A percentile compares a stretch with the other conserved stretches of the same genome.
phyloP scores from a whole-genome alignment of 2,888 invertebrate species.

The Meiosimyza platycephala region DNA sequence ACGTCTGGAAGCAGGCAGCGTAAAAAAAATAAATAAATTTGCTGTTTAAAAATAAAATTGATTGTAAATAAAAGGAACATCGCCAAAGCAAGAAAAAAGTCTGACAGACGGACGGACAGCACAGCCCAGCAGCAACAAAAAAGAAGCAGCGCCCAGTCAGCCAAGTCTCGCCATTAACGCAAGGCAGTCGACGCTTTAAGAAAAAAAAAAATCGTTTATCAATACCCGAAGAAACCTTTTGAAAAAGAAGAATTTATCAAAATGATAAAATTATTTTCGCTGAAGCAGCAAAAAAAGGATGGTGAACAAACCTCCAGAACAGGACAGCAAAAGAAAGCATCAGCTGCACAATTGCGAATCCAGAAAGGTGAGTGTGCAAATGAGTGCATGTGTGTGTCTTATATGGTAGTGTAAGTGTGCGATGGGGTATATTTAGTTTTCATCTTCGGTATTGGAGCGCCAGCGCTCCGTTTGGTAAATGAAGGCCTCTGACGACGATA shows the following conservation, averaged over 20 bases:
- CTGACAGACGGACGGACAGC: constrained; percentile 21
- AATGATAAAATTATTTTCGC: constrained; percentile 98
- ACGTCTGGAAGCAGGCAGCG: neutral
- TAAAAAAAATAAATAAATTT: constrained; percentile 7
- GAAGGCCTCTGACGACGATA: too few species aligned
- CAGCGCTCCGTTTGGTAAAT: neutral
- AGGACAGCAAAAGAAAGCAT: constrained; percentile 89
- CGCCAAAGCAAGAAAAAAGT: constrained; percentile 13
- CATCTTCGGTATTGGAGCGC: constrained; percentile 5
- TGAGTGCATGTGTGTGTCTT: neutral
- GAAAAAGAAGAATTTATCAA: constrained; percentile 45
- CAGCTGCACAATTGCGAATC: constrained; percentile 96
- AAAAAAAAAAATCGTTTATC: constrained; percentile 15
- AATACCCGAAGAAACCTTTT: constrained; percentile 25
- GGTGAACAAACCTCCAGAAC: constrained; percentile 84
- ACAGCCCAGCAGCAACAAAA: constrained; percentile 34
- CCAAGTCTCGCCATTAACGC: constrained; percentile 3
- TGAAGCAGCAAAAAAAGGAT: constrained; percentile 99
- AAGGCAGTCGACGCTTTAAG: neutral
- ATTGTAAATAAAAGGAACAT: constrained; percentile 11
- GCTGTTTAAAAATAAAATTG: constrained; percentile 19
- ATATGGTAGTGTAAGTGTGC: neutral
- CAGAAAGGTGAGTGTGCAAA: constrained; percentile 83
- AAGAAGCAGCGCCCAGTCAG: constrained; percentile 32
- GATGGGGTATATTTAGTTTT: neutral